Percentiles rank a stretch among this genome's conserved stretches.
Evolutionary conservation across 2,888 invertebrate species (phyloP).

Genomic region (Caenorhabditis sp.): DNA sequence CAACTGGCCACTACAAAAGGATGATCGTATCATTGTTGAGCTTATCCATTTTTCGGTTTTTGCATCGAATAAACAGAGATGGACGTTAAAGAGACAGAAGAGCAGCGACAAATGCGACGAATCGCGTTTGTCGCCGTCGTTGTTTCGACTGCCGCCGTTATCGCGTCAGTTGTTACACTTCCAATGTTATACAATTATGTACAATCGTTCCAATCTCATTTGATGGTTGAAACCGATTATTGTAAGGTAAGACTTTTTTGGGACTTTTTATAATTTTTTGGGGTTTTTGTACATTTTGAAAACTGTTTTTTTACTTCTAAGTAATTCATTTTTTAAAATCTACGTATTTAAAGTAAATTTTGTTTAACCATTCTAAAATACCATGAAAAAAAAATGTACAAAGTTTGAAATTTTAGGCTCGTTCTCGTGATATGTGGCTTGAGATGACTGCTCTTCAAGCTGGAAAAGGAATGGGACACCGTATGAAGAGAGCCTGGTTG

Average conservation of each 20-base stretch:
- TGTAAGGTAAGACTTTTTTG: constrained; percentile 63
- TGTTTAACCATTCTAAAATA: constrained; percentile 3
- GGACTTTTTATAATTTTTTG: neutral
- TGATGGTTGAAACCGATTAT: constrained; percentile 66
- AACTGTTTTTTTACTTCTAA: neutral
- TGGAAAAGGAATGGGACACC: constrained; percentile 57
- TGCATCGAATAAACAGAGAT: constrained; percentile 31
- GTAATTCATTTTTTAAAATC: too few relatives aligned
- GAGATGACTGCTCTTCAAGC: constrained; percentile 66
- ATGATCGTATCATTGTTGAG: neutral
- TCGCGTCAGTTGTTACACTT: constrained; percentile 62
- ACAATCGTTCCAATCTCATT: constrained; percentile 61
- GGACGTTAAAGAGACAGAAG: constrained; percentile 60
- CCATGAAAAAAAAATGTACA: too few relatives aligned
- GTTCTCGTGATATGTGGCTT: constrained; percentile 65
- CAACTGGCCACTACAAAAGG: constrained; percentile 34
- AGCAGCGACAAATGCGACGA: constrained; percentile 62
- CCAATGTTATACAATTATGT: constrained; percentile 67
- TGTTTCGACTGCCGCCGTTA: constrained; percentile 62
- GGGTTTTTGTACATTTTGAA: neutral
- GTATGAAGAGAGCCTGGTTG: constrained; percentile 64
- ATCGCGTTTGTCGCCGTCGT: constrained; percentile 64
- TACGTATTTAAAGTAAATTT: neutral
- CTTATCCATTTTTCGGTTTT: constrained; percentile 5
- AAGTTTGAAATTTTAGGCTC: constrained; percentile 51